Evolutionary conservation across 2,797 vertebrate species (phyloP).

Genomic region (Manis pentadactyla): DNA sequence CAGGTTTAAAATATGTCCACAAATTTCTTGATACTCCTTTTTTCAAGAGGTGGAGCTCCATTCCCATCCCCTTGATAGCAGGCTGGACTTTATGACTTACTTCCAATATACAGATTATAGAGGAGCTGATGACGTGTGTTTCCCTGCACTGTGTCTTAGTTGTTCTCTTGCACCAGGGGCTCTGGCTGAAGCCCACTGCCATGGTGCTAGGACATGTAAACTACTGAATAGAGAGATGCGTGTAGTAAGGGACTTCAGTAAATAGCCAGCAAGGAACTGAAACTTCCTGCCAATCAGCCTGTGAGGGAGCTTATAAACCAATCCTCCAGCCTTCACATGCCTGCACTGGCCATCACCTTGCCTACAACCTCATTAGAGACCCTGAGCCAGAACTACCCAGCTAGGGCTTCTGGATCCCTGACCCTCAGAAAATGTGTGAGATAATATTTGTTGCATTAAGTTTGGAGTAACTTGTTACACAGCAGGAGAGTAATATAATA

Average conservation of each 20-base stretch:
- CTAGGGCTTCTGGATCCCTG: neutral
- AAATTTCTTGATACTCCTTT: neutral
- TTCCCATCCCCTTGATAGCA: neutral
- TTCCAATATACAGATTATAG: neutral
- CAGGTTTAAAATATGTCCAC: neutral
- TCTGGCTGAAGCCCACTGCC: neutral
- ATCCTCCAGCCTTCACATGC: neutral
- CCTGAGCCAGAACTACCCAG: neutral
- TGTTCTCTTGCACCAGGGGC: neutral
- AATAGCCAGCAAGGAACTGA: neutral
- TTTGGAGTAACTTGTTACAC: neutral
- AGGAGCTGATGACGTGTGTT: neutral
- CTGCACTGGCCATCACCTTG: neutral
- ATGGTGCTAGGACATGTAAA: neutral
- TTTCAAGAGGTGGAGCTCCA: neutral
- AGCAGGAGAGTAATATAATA: neutral
- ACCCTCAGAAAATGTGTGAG: neutral
- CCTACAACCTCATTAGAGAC: neutral
- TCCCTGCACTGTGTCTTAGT: neutral
- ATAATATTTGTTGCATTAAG: neutral
- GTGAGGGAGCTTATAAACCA: neutral
- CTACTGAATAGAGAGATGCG: fast-evolving
- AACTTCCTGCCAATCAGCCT: neutral
- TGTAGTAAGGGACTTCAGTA: neutral
- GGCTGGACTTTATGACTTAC: neutral